phyloP scores from a whole-genome alignment of 2,797 vertebrate genomes.

The Cichlasoma orientale region DNA sequence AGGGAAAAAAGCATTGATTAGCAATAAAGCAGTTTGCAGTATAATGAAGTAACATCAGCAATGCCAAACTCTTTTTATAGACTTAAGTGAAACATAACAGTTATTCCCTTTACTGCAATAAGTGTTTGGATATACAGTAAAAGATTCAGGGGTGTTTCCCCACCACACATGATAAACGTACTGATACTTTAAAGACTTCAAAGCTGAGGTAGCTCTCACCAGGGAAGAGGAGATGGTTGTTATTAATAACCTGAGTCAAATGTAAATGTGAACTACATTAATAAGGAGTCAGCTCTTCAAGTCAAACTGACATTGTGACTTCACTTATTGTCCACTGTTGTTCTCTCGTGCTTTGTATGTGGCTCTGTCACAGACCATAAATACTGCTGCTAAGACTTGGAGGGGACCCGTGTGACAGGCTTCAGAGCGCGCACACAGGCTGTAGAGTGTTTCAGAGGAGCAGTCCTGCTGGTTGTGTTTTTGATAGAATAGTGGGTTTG shows the following conservation, averaged over 20 bases:
- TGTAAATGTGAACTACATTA: neutral
- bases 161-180: neutral
- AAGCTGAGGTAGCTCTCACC: neutral
- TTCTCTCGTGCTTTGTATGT: constrained; percentile 33
- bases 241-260: neutral
- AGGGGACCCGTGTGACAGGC: constrained; percentile 9
- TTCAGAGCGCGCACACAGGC: neutral
- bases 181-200: neutral
- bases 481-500: constrained; percentile 4
- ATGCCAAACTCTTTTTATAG: too few relatives aligned
- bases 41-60: neutral
- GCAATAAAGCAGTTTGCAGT: neutral
- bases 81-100: neutral
- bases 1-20: neutral
- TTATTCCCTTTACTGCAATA: neutral
- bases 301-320: neutral
- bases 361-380: constrained; percentile 54
- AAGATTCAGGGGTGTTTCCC: too few relatives aligned
- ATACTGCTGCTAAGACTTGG: constrained; percentile 29
- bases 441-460: neutral
- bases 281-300: neutral
- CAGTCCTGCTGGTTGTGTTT: constrained; percentile 4
- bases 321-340: neutral
- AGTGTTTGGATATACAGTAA: neutral
- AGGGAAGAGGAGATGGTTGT: neutral